Percentiles rank a stretch among this genome's conserved stretches.
These are phyloP conservation scores for Hirtodrosophila alboralis DNA, from an alignment of 2,888 invertebrate genomes.

Conservation along the genomic window DNA sequence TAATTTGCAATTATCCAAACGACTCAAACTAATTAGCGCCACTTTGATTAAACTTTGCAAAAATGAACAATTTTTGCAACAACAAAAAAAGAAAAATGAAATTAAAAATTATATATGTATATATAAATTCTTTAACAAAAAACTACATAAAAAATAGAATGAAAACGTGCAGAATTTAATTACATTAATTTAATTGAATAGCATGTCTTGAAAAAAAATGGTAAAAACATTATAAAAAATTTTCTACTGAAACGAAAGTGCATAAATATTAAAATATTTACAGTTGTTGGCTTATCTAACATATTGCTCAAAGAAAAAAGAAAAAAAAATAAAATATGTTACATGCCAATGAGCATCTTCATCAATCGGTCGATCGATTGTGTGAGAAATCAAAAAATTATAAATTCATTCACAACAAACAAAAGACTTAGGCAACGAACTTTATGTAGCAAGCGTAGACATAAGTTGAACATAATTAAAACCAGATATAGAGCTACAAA, in stretches of 20 bases:
- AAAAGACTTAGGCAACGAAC: conserved; percentile 79
- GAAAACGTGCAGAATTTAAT: conserved; percentile 31
- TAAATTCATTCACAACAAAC: conserved; percentile 62
- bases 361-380: conserved; percentile 21
- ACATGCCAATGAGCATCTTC: conserved; percentile 18
- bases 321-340: conserved; percentile 10
- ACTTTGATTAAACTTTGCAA: conserved; percentile 77
- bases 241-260: conserved; percentile 16
- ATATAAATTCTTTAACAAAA: background rate
- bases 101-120: conserved; percentile 2
- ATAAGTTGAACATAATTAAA: conserved; percentile 29
- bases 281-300: conserved; percentile 35
- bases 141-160: conserved; percentile 10
- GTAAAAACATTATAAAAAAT: conserved; percentile 27
- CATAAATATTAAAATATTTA: conserved; percentile 2
- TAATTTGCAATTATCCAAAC: conserved; percentile 80
- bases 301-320: conserved; percentile 32
- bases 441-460: conserved; percentile 13
- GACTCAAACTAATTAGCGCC: conserved; percentile 81
- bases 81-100: conserved; percentile 12
- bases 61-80: conserved; percentile 48
- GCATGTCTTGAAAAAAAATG: conserved; percentile 2
- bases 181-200: conserved; percentile 34
- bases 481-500: conserved; percentile 17
- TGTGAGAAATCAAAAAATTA: conserved; percentile 51